Percentiles rank a stretch among this genome's conserved stretches.
Evolutionary conservation across 2,113 vertebrate genomes (phyloP).

Genomic region (Nymphicus hollandicus): DNA sequence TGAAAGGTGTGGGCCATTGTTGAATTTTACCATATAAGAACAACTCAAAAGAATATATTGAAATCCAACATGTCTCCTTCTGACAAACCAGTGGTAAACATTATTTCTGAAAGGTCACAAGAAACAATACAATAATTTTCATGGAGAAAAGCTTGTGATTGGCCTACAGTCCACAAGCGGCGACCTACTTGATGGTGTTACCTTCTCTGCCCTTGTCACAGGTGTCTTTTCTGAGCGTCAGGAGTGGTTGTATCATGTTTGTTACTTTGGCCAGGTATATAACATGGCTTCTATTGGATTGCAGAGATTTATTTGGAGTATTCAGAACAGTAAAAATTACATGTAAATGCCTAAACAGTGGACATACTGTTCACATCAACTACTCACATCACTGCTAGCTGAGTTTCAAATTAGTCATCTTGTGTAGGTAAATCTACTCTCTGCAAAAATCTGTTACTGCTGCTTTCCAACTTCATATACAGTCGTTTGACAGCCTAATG

Average conservation of each 20-base stretch:
- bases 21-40: background rate
- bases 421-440: conserved; percentile 52
- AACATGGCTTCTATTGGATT: background rate
- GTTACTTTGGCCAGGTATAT: background rate
- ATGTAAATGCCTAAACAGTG: conserved; percentile 7
- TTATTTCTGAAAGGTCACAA: background rate
- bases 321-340: background rate
- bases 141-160: background rate
- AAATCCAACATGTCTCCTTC: background rate
- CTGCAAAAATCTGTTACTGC: background rate
- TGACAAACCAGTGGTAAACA: background rate
- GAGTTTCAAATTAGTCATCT: conserved; percentile 54
- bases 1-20: accelerated
- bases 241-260: accelerated
- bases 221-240: accelerated
- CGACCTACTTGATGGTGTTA: accelerated
- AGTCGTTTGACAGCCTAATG: background rate
- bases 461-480: background rate
- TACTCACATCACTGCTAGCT: conserved; percentile 34
- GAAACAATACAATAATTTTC: background rate
- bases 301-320: conserved; percentile 2
- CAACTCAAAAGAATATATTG: background rate
- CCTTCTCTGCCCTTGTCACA: background rate
- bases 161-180: background rate
- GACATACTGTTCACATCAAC: background rate